phyloP scores from a whole-genome alignment of 2,888 invertebrate genomes.

The Fragum sueziense region DNA sequence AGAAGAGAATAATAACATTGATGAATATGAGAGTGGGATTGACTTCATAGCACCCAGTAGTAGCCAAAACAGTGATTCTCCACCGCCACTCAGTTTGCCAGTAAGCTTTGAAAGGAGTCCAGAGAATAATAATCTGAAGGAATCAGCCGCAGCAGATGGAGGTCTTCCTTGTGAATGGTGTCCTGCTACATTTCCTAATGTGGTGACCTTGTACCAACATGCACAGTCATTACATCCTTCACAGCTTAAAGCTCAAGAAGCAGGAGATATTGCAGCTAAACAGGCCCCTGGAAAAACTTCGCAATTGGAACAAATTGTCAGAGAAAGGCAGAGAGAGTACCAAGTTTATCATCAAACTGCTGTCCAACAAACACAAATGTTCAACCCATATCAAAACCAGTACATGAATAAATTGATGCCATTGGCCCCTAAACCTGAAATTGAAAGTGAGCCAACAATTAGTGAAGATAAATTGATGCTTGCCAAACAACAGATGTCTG shows the following conservation, averaged over 20 bases:
- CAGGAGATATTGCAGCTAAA: slow-evolving; percentile 59
- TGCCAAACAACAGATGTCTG: slow-evolving; percentile 35
- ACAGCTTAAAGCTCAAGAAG: slow-evolving; percentile 73
- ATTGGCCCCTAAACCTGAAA: slow-evolving; percentile 53
- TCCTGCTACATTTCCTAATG: slow-evolving; percentile 71
- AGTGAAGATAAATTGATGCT: not conserved
- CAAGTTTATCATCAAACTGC: slow-evolving; percentile 59
- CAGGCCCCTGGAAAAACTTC: slow-evolving; percentile 52
- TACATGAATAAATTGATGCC: slow-evolving; percentile 40
- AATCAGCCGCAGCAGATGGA: slow-evolving; percentile 32
- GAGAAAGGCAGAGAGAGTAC: slow-evolving; percentile 55
- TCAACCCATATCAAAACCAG: slow-evolving; percentile 38
- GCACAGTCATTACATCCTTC: slow-evolving; percentile 72
- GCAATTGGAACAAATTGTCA: slow-evolving; percentile 55
- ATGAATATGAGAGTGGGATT: slow-evolving; percentile 55
- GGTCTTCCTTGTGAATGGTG: slow-evolving; percentile 78
- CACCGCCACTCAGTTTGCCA: slow-evolving; percentile 28
- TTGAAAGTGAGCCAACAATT: not conserved
- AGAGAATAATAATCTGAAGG: slow-evolving; percentile 38
- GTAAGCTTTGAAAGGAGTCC: slow-evolving; percentile 22
- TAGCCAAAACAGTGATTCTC: slow-evolving; percentile 26
- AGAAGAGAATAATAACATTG: slow-evolving; percentile 57
- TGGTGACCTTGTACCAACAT: slow-evolving; percentile 77
- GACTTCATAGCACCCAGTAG: slow-evolving; percentile 15
- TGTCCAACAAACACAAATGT: slow-evolving; percentile 52